Conservation (phyloP, 2,113 vertebrate species). For the Etheostoma spectabile region DNA sequence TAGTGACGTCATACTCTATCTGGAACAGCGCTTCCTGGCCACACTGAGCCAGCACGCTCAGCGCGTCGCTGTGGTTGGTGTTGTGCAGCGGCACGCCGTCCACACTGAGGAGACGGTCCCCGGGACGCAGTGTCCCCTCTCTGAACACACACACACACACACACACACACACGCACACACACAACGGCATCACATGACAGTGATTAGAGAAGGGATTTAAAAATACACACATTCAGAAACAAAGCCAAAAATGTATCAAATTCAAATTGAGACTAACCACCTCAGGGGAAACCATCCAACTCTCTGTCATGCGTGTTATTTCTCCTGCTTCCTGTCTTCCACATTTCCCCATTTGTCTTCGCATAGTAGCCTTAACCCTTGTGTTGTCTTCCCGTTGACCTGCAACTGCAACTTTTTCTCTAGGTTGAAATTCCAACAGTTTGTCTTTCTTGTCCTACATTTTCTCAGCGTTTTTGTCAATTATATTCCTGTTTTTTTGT, state of each 20-base stretch:
- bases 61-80: slow-evolving; percentile 88
- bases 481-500: too few relatives aligned
- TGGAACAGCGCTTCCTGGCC: slow-evolving; percentile 95
- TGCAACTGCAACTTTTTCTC: too few relatives aligned
- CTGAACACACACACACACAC: slow-evolving; percentile 72
- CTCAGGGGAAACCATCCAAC: too few relatives aligned
- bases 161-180: slow-evolving; percentile 1
- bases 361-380: too few relatives aligned
- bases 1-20: slow-evolving; percentile 94
- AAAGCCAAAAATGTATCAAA: too few relatives aligned
- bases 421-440: too few relatives aligned
- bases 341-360: too few relatives aligned
- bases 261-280: neutral
- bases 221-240: neutral
- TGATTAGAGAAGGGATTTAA: neutral
- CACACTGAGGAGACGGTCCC: slow-evolving; percentile 92
- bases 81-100: slow-evolving; percentile 93
- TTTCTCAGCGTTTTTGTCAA: too few relatives aligned
- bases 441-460: too few relatives aligned
- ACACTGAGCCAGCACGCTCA: slow-evolving; percentile 90
- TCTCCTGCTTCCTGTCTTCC: too few relatives aligned
- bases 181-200: neutral
- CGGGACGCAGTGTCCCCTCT: slow-evolving; percentile 93
- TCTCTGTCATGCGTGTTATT: too few relatives aligned
- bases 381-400: too few relatives aligned